A percentile compares a stretch with the other conserved stretches of the same genome.
These are phyloP conservation scores for Cephonodes hylas DNA, from an alignment of 2,888 invertebrate species.

Conservation along the genomic window DNA sequence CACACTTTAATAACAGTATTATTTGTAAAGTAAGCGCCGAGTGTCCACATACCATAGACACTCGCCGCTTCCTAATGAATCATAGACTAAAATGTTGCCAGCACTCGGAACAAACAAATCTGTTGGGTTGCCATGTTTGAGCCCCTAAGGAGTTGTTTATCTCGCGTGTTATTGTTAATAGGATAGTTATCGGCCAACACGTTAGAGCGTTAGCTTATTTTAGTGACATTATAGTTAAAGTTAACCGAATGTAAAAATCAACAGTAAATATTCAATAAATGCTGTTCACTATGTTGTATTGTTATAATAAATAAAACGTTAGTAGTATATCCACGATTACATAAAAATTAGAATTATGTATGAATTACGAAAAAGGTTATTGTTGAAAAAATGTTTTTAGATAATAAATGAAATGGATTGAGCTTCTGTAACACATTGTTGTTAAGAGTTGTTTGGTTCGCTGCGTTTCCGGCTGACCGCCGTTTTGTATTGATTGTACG, in stretches of 20 bases:
- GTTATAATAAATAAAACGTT: conserved; percentile 69
- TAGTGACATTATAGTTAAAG: conserved; percentile 79
- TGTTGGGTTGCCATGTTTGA: conserved; percentile 26
- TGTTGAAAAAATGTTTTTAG: conserved; percentile 80
- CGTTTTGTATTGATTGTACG: conserved; percentile 15
- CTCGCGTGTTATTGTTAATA: conserved; percentile 29
- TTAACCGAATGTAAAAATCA: conserved; percentile 56
- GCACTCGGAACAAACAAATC: conserved; percentile 4
- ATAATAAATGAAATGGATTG: conserved; percentile 73
- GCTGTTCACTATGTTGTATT: conserved; percentile 72
- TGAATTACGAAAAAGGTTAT: conserved; percentile 73
- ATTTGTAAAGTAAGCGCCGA: conserved; percentile 12
- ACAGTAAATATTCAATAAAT: conserved; percentile 51
- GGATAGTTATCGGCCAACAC: conserved; percentile 57
- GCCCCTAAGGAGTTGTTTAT: conserved; percentile 29
- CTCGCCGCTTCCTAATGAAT: conserved; percentile 1
- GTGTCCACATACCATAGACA: background rate
- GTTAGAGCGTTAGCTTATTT: conserved; percentile 73
- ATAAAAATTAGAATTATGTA: conserved; percentile 64
- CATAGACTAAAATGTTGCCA: conserved; percentile 4
- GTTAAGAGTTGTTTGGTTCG: conserved; percentile 11
- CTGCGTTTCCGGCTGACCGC: conserved; percentile 12
- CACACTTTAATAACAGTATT: conserved; percentile 52
- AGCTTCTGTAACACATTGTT: conserved; percentile 58
- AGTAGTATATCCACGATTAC: conserved; percentile 70